Evolutionary conservation across 2,113 vertebrate genomes (phyloP), one percentile per base, ranked within the genome.

Genomic region (Xenopus laevis): DNA sequence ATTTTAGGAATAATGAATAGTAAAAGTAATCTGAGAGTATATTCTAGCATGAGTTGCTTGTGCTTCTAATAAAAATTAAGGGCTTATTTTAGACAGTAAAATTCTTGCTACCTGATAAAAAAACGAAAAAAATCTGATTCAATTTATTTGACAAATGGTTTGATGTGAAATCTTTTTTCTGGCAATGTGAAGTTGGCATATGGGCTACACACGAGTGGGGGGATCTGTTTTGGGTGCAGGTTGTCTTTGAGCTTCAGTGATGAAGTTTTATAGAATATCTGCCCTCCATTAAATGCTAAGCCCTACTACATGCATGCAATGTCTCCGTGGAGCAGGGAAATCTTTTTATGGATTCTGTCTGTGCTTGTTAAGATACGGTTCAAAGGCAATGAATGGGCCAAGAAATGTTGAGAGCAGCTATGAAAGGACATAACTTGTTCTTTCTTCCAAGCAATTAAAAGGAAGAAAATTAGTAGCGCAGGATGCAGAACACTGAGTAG

Each of bases 361-460:
- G 46, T 69, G 65, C 73, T 76, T 76, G 73, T 76, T 76, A 76
- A 69, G 73, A 69, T 76, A 76, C 27, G 73, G 73, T 76, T 76
- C 73, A 76, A 68, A 76, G 73, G 73, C 59, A 69, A 8, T 76
- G 73, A 76, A 76, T 76, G 66, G 65, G 68, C 73, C 73, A 76
- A 76, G 65, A 55, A 76, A 69, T 76, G 68, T 76, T 69, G 73
- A 75, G 72, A 63, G 66, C 73, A 76, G 66, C 66, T 30, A 76
- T 76, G 73, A 76, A 76, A 76, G 47, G 60, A 62, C 73, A 69
- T 40, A 27, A 47, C 50, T 69, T 69, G 45, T 69, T 69, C 58
- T 69, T 63, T 76, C 58, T 76, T 76, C 66, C 66, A 59, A 76
- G 59, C 59, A 76, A 76, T 76, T 76, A 76, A 21, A 76, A 69